These are phyloP conservation scores for Trissonchulus sp. DNA, from an alignment of 2,888 invertebrate species.

Conservation along the genomic window DNA sequence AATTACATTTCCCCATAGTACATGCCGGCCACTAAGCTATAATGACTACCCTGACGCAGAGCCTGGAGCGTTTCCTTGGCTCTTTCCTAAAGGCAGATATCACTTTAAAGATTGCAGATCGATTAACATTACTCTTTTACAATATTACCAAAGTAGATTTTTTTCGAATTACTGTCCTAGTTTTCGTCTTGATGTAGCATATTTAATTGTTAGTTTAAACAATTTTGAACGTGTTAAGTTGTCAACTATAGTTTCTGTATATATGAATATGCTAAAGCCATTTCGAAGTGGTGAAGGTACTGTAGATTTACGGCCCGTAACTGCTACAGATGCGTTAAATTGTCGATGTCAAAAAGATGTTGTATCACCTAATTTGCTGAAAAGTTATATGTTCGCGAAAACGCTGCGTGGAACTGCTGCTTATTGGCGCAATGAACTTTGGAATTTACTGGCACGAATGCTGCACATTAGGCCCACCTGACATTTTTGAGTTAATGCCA, in stretches of 20 bases:
- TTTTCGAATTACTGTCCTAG: neutral
- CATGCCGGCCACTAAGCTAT: neutral
- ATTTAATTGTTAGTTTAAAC: neutral
- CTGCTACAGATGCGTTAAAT: neutral
- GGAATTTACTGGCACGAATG: constrained; percentile 1
- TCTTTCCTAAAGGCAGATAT: neutral
- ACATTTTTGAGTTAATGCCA: too few relatives aligned
- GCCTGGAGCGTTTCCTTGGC: neutral
- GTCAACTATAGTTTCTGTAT: neutral
- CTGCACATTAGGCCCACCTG: too few relatives aligned
- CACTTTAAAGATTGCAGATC: neutral
- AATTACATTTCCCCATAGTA: neutral
- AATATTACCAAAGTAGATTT: neutral
- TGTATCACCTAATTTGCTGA: too few relatives aligned
- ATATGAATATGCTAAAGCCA: neutral
- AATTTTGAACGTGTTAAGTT: neutral
- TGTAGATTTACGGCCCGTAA: neutral
- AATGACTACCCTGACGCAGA: constrained; percentile 5
- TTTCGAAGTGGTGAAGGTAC: neutral
- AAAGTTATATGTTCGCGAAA: constrained; percentile 2
- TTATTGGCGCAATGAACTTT: too few relatives aligned
- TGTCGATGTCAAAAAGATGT: neutral
- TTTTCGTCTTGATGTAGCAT: neutral
- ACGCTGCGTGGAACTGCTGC: neutral
- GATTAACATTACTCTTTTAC: neutral